Evolutionary conservation across 2,797 vertebrate genomes (phyloP), one percentile per base, ranked within the genome.

Genomic region (Amblyopsis hoosieri): DNA sequence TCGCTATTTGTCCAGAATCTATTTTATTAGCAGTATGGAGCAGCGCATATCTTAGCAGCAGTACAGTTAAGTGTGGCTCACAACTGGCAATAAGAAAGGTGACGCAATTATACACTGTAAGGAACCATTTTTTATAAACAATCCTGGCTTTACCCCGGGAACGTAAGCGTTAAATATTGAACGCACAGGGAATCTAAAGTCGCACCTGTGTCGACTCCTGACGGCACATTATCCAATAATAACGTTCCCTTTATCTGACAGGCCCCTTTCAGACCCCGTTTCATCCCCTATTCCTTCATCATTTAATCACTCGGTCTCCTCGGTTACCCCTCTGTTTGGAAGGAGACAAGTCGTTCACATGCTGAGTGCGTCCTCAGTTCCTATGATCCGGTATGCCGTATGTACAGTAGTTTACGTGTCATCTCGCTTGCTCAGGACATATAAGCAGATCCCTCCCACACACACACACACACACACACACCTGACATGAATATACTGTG

Each of bases 211-310:
- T 76, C 64, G 69, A 80, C 69, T 82, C 71, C 48, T 75, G 57
- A 84, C 51, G 63, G 61, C 60, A 84, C 76, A 81, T 81, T 83
- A 83, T 88, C 81, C 78, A 83, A 76, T 82, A 71, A 66, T 17
- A 42, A 60, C 67, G 51, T 70, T 57, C 48, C 70, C 61, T 87
- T 84, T 62, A 81, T 81, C 79, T 83, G 81, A 76, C 79, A 82
- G 61, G 69, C 63, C 62, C 64, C 71, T 70, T 67, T 67, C 66
- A 37, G 33, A 53, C 56, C 19, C 60, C 57, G 54, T 80, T 86
- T 83, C 68, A 71, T 68, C 54, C 54, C 50, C 37, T 64, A 69
- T 70, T 75, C 62, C 56, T 60, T 71, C 73, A 60, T 56, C 67
- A 60, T 74, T 60, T 75, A 78, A 81, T 82, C 83, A 69, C 60